These are phyloP conservation scores for Turritopsis rubra DNA, from an alignment of 30 jellyfish, hydroid and myxozoan genomes.

Conservation along the genomic window DNA sequence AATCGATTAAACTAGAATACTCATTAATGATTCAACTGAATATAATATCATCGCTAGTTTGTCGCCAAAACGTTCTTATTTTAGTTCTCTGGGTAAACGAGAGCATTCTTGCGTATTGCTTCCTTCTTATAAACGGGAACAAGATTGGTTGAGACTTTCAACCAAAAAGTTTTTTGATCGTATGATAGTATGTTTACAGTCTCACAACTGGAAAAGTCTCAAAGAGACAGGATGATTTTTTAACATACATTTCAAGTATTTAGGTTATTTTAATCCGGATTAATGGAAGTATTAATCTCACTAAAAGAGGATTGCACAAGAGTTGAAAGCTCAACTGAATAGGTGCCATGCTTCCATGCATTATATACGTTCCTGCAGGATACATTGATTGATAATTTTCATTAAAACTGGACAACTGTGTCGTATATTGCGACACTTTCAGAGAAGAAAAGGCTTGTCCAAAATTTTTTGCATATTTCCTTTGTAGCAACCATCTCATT, in stretches of 20 bases:
- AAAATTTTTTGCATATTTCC: background rate
- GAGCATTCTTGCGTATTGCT: too few species aligned
- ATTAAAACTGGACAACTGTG: background rate
- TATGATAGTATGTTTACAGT: too few species aligned
- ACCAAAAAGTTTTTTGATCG: too few species aligned
- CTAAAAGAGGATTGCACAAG: background rate
- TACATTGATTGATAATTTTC: background rate
- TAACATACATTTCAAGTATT: background rate
- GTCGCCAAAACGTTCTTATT: too few species aligned
- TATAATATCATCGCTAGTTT: too few species aligned
- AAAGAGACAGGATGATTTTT: background rate
- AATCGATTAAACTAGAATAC: too few species aligned
- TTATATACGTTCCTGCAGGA: background rate
- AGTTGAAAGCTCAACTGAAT: background rate
- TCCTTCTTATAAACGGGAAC: too few species aligned
- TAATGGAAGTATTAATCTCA: background rate
- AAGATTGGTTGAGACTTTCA: too few species aligned
- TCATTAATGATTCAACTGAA: too few species aligned
- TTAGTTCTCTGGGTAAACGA: too few species aligned
- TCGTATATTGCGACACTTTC: background rate
- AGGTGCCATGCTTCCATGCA: background rate
- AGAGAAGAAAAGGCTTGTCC: background rate
- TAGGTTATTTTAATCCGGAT: background rate
- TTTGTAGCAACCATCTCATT: too few species aligned
- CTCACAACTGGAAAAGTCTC: too few species aligned